Conservation (phyloP, 35 echinoderm and acorn worm genomes). For the Diadema setosum region DNA sequence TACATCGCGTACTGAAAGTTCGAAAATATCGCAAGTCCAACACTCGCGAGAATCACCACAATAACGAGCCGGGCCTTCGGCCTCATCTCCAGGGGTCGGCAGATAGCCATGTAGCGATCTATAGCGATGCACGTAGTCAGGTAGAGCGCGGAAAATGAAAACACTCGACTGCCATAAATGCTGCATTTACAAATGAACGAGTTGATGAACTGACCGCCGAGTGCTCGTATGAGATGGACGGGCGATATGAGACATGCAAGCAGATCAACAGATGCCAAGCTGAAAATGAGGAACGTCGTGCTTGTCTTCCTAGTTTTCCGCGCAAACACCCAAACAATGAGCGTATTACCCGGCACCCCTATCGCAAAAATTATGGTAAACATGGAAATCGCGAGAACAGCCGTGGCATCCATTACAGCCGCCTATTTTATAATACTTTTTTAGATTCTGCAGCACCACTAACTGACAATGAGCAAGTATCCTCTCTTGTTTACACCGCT, state of each 20-base stretch:
- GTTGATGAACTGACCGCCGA: neutral
- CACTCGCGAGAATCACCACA: neutral
- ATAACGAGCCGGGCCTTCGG: neutral
- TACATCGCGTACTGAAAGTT: neutral
- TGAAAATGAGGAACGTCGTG: neutral
- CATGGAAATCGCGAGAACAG: neutral
- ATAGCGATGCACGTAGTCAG: neutral
- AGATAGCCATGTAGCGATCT: neutral
- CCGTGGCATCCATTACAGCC: neutral
- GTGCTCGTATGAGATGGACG: neutral
- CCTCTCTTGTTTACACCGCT: too few species aligned
- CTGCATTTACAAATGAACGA: neutral
- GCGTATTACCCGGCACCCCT: neutral
- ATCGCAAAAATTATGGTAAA: neutral
- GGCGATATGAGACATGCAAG: neutral
- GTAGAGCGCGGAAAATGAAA: slow-evolving; percentile 3
- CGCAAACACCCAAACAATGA: neutral
- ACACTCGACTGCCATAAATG: neutral
- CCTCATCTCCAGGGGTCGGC: neutral
- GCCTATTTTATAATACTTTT: too few species aligned
- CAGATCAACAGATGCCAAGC: neutral
- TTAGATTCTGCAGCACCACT: too few species aligned
- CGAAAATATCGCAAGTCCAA: neutral
- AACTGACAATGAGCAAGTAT: too few species aligned
- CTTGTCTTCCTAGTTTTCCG: neutral